phyloP scores from a whole-genome alignment of 2,113 vertebrate species.

The Zosterops japonicus region DNA sequence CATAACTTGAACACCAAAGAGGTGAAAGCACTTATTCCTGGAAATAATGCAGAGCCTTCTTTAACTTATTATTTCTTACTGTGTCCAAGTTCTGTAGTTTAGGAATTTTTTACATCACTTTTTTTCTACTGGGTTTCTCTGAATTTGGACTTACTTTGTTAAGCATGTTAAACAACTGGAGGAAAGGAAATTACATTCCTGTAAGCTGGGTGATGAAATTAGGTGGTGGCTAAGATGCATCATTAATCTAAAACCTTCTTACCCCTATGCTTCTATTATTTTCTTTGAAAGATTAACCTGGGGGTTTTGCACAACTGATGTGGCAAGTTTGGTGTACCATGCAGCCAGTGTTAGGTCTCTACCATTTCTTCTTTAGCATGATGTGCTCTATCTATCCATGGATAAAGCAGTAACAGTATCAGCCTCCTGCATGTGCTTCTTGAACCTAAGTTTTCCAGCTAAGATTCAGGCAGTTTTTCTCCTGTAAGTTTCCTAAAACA shows the following conservation, averaged over 20 bases:
- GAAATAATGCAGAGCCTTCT: background rate
- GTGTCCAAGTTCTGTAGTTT: background rate
- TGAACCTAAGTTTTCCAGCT: background rate
- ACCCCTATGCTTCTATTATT: background rate
- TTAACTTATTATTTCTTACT: background rate
- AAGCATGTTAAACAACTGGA: background rate
- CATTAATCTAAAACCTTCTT: background rate
- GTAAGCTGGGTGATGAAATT: background rate
- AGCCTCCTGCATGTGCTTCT: background rate
- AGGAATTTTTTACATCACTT: background rate
- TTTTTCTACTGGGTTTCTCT: background rate
- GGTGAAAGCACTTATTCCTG: background rate
- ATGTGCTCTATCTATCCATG: rapidly evolving
- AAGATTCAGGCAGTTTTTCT: background rate
- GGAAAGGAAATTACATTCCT: background rate
- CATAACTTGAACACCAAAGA: background rate
- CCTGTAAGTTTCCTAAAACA: background rate
- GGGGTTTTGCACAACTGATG: background rate
- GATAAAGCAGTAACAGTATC: background rate
- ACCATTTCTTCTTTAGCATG: background rate
- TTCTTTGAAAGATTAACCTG: background rate
- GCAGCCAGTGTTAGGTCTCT: background rate
- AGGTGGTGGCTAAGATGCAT: background rate
- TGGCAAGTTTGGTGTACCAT: background rate
- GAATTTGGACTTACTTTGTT: background rate